A percentile compares a stretch with the other conserved stretches of the same genome.
These are phyloP conservation scores for Rousettus madagascariensis DNA, from an alignment of 2,797 vertebrate species.

Conservation along the genomic window DNA sequence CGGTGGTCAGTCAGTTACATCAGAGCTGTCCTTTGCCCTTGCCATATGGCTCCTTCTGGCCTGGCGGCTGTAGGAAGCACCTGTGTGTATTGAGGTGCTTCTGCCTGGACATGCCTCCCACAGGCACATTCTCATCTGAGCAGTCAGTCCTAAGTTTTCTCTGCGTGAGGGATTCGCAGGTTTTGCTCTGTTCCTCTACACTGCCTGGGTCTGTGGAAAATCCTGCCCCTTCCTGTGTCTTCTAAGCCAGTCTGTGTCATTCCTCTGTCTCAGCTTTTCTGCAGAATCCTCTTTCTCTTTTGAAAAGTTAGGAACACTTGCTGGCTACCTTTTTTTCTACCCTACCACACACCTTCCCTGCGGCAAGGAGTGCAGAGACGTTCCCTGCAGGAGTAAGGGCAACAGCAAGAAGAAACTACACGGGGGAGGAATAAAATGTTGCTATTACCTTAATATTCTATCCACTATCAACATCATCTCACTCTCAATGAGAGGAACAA, in stretches of 20 bases:
- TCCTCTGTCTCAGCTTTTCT: not conserved
- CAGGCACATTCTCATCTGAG: not conserved
- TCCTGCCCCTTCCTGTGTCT: not conserved
- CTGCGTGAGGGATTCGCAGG: fast-evolving
- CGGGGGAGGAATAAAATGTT: not conserved
- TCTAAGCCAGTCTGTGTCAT: not conserved
- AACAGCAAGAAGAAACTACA: not conserved
- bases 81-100: too few species aligned
- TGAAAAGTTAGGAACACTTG: not conserved
- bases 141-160: not conserved
- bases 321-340: not conserved
- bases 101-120: not conserved
- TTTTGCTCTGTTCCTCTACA: not conserved
- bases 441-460: fast-evolving
- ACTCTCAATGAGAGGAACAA: not conserved
- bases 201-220: not conserved
- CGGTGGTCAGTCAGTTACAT: not conserved
- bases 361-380: not conserved
- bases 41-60: not conserved
- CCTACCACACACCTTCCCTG: not conserved
- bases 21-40: not conserved
- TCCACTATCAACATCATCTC: not conserved
- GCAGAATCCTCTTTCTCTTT: not conserved
- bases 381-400: not conserved
- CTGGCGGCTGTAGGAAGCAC: not conserved